These are phyloP conservation scores for Mycogona germanica DNA, from an alignment of 2,888 invertebrate genomes.

Conservation along the genomic window DNA sequence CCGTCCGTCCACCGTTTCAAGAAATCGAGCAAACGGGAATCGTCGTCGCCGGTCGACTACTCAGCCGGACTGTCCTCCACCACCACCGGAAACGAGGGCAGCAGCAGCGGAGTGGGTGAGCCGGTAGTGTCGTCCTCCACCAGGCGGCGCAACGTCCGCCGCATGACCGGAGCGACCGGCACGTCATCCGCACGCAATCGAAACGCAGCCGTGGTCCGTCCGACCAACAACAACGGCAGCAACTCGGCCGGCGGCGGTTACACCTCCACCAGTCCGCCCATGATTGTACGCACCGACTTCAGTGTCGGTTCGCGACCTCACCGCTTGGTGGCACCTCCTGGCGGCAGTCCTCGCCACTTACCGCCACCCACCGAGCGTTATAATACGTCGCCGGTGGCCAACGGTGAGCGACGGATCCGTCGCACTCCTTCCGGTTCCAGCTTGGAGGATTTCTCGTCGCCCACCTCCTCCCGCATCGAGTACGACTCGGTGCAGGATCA, in stretches of 20 bases:
- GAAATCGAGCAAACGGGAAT: neutral
- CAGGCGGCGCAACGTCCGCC: too few relatives aligned
- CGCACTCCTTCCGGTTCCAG: constrained; percentile 9
- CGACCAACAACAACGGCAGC: neutral
- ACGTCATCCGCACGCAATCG: too few relatives aligned
- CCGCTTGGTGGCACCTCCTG: neutral
- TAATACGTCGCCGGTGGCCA: neutral
- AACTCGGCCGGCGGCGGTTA: too few relatives aligned
- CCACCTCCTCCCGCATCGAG: constrained; percentile 13
- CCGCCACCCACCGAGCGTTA: too few relatives aligned
- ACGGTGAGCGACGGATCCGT: neutral
- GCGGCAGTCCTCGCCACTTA: too few relatives aligned
- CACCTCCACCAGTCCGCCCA: too few relatives aligned
- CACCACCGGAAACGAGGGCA: neutral
- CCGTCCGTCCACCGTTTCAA: neutral
- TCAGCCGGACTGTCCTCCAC: neutral
- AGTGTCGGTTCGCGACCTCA: neutral
- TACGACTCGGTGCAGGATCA: constrained; percentile 18
- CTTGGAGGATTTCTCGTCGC: constrained; percentile 16
- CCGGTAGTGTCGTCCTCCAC: too few relatives aligned
- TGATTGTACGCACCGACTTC: too few relatives aligned
- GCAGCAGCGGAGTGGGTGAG: constrained; percentile 1
- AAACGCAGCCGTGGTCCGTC: neutral
- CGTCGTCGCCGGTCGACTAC: too few relatives aligned
- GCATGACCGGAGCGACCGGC: too few relatives aligned